A percentile compares a stretch with the other conserved stretches of the same genome.
phyloP scores from a whole-genome alignment of 2,797 vertebrate species.

The Natrix natrix region DNA sequence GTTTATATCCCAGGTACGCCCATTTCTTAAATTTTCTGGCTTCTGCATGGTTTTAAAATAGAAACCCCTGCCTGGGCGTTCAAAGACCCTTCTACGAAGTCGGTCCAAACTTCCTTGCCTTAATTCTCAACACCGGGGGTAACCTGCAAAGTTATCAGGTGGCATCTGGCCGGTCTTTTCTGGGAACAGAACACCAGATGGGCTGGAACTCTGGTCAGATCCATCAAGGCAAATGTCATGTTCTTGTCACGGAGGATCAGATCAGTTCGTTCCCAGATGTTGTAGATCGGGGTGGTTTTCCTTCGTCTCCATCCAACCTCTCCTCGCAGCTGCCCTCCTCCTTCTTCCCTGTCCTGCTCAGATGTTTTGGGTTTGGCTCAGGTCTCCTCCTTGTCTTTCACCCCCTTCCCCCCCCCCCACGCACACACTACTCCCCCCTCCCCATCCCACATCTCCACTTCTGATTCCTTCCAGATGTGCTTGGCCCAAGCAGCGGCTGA shows the following conservation, averaged over 20 bases:
- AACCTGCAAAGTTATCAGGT: background rate
- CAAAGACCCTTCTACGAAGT: background rate
- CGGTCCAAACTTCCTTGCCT: background rate
- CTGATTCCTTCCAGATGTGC: conserved; percentile 66
- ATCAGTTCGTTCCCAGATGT: background rate
- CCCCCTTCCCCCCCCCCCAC: too few species aligned
- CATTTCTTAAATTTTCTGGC: background rate
- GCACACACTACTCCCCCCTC: background rate
- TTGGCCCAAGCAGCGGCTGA: conserved; percentile 53
- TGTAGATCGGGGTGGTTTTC: background rate
- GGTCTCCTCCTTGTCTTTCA: background rate
- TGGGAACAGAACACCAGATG: background rate
- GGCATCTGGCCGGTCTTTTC: background rate
- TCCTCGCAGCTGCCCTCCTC: background rate
- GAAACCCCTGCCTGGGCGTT: background rate
- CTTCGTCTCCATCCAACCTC: background rate
- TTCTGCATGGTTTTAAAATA: background rate
- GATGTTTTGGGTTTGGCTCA: conserved; percentile 13
- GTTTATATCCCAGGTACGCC: background rate
- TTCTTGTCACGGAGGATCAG: background rate
- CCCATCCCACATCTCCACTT: background rate
- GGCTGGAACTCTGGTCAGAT: background rate
- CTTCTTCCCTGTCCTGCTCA: background rate
- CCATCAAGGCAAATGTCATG: background rate
- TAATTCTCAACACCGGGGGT: background rate